A percentile compares a stretch with the other conserved stretches of the same genome.
Evolutionary conservation across 2,888 invertebrate genomes (phyloP).

Genomic region (Drosophila prolongata): DNA sequence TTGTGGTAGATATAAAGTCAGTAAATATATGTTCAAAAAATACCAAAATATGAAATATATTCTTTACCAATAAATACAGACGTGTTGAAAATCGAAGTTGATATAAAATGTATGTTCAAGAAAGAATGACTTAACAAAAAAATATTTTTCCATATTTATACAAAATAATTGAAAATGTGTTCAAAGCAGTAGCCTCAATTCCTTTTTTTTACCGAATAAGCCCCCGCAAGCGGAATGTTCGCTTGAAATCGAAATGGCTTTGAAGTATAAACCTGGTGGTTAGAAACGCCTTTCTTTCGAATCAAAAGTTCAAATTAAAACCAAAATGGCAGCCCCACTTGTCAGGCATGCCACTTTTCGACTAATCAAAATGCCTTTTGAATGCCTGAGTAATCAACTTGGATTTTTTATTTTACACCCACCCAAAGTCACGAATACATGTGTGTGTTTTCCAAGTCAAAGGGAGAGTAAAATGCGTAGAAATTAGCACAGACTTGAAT

Average conservation of each 20-base stretch:
- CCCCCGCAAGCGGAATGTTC: not conserved
- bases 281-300: constrained; percentile 14
- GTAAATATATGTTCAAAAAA: no score
- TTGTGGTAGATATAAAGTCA: no score
- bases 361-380: constrained; percentile 80
- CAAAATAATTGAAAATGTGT: no score
- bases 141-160: no score
- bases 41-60: no score
- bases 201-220: not conserved
- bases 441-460: constrained; percentile 1
- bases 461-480: constrained; percentile 61
- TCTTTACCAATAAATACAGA: no score
- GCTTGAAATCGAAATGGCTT: constrained; percentile 3
- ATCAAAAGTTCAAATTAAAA: constrained; percentile 51
- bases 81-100: no score
- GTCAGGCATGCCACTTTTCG: constrained; percentile 62
- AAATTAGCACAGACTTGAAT: constrained; percentile 78
- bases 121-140: no score
- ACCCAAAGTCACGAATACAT: constrained; percentile 4
- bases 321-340: constrained; percentile 55
- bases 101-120: no score
- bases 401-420: constrained; percentile 49
- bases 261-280: constrained; percentile 13
- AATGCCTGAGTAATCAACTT: constrained; percentile 73
- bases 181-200: not conserved